Evolutionary conservation across 2,113 vertebrate species (phyloP).

Genomic region (Phalacrocorax pelagicus): DNA sequence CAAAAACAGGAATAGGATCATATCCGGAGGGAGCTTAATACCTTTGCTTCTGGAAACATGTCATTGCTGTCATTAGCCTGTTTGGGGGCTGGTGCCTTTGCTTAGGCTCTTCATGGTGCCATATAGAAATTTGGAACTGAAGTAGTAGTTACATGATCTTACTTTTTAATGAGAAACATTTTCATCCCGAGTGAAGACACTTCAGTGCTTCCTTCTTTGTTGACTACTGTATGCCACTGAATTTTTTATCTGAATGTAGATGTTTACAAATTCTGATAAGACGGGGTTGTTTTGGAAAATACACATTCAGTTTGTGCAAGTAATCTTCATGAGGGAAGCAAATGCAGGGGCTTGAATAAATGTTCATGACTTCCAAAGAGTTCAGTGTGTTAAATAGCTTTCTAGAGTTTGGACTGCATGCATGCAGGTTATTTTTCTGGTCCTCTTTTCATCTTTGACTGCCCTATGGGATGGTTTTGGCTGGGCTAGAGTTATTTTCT

Average conservation of each 20-base stretch:
- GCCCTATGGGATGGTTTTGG: not conserved
- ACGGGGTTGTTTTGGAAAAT: not conserved
- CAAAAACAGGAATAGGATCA: not conserved
- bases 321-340: not conserved
- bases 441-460: not conserved
- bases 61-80: not conserved
- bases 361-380: not conserved
- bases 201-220: not conserved
- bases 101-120: not conserved
- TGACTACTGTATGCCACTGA: not conserved
- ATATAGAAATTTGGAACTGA: not conserved
- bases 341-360: not conserved
- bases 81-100: not conserved
- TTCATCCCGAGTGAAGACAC: not conserved
- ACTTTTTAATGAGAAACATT: not conserved
- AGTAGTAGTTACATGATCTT: not conserved
- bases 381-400: not conserved
- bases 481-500: too few relatives aligned
- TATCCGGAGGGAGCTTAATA: not conserved
- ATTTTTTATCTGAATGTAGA: not conserved
- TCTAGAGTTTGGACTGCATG: not conserved
- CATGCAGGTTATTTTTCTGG: not conserved
- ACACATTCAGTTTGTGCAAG: not conserved
- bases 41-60: not conserved
- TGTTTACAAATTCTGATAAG: not conserved